phyloP scores from a whole-genome alignment of 2,797 vertebrate species.

The Gallinago stenura region DNA sequence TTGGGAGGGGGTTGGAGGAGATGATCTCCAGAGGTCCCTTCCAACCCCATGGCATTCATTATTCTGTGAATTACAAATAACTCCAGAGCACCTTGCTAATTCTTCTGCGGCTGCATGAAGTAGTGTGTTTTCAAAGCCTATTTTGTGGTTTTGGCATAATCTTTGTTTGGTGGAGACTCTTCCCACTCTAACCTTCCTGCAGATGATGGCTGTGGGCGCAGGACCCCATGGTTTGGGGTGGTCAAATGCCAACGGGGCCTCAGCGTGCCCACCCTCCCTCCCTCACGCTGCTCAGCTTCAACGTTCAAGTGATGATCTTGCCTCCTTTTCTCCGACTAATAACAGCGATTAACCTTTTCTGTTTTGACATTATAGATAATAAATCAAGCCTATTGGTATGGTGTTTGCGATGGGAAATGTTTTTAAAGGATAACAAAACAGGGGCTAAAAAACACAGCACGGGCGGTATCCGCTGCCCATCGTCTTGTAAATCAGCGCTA shows the following conservation, averaged over 20 bases:
- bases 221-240: rapidly evolving
- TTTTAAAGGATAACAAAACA: not conserved
- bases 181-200: not conserved
- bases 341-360: slow-evolving; percentile 71
- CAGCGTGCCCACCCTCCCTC: not conserved
- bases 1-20: no score
- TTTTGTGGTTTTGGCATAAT: not conserved
- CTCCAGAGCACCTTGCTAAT: not conserved
- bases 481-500: not conserved
- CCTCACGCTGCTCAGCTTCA: not conserved
- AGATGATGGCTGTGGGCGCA: rapidly evolving
- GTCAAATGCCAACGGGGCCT: rapidly evolving
- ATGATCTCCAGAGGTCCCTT: no score
- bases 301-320: slow-evolving; percentile 47
- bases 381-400: slow-evolving; percentile 51
- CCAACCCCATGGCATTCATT: no score
- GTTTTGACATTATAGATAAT: slow-evolving; percentile 57
- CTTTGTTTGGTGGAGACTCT: not conserved
- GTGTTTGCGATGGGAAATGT: not conserved
- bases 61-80: no score
- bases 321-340: slow-evolving; percentile 65
- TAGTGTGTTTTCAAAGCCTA: not conserved
- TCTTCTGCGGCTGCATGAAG: not conserved
- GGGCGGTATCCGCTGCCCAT: not conserved
- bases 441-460: not conserved